phyloP scores from a whole-genome alignment of 2,113 vertebrate genomes.

The Piaya cayana region DNA sequence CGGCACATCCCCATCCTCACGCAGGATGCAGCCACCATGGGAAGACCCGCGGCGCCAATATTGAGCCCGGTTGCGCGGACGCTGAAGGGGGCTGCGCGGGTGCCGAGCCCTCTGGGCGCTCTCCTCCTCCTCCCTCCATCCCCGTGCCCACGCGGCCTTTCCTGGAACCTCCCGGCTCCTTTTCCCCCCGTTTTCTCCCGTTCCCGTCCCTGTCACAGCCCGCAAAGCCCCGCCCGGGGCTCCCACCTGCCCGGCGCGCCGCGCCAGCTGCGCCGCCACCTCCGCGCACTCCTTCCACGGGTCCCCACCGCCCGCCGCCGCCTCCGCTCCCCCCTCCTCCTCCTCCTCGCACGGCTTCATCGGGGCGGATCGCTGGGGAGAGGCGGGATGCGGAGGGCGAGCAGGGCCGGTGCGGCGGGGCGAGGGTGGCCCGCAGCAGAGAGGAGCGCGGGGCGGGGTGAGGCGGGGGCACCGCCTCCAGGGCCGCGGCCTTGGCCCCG shows the following conservation, averaged over 20 bases:
- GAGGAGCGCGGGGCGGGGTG: background rate
- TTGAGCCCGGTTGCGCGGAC: too few relatives aligned
- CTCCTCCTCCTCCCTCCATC: background rate
- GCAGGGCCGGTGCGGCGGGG: background rate
- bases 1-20: background rate
- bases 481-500: too few relatives aligned
- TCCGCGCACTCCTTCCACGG: conserved; percentile 77
- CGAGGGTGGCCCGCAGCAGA: background rate
- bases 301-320: background rate
- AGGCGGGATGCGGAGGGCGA: background rate
- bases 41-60: too few relatives aligned
- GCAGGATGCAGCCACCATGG: background rate
- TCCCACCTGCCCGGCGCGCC: conserved; percentile 77
- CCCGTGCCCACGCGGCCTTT: background rate
- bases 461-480: too few relatives aligned
- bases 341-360: conserved; percentile 64
- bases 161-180: background rate
- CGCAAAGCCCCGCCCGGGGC: background rate
- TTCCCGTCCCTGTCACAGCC: too few relatives aligned
- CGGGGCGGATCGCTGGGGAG: background rate
- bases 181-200: too few relatives aligned
- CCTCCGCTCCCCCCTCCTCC: background rate
- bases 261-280: conserved; percentile 76
- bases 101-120: background rate
- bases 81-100: too few relatives aligned